Evolutionary conservation across 2,113 vertebrate species (phyloP), one percentile per base, ranked within the genome.

Genomic region (Penelope pileata): DNA sequence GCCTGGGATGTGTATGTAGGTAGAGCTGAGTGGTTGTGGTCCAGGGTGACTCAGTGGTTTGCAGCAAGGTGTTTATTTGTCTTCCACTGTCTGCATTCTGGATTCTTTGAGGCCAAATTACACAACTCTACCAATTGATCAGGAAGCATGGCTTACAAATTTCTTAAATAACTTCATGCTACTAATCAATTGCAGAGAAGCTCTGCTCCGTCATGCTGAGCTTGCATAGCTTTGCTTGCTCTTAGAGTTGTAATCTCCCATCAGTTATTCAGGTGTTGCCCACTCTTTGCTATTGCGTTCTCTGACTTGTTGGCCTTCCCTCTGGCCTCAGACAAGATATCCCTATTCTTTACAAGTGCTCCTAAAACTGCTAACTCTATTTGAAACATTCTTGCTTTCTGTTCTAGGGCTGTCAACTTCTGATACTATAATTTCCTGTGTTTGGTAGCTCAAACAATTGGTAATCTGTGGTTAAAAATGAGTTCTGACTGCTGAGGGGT

Each of bases 201-300:
- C 53, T 88, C 34, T 91, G 87, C 82, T 90, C 62, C 68, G 87
- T 94, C 90, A 76, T 94, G 63, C 74, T 87, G 88, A 91, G 63
- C 48, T 96, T 7, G 2, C 40, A 9, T 32, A 40, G 26, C 59
- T 85, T 66, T 92, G 29, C 56, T 88, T 86, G 34, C 51, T 12
- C 47, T 91, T 73, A 19, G 78, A 62, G 30, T 54, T 80, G 29
- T 86, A 76, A 66, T 66, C n/a, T 45, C 60, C 30, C 40, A 10
- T 84, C 45, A 60, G 66, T 64, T 94, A 53, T 82, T 91, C 10
- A 19, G 13, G 7, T 56, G 30, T 51, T 94, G n/a, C 67, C 58
- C 76, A 21, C 40, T 76, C 67, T 90, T 94, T 85, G 78, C 82
- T 80, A 16, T 69, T 93, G 67, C n/a, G 16, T 72, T 93, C 22